Conservation (phyloP, 2,888 invertebrate genomes). For the Stenichneumon culpator region DNA sequence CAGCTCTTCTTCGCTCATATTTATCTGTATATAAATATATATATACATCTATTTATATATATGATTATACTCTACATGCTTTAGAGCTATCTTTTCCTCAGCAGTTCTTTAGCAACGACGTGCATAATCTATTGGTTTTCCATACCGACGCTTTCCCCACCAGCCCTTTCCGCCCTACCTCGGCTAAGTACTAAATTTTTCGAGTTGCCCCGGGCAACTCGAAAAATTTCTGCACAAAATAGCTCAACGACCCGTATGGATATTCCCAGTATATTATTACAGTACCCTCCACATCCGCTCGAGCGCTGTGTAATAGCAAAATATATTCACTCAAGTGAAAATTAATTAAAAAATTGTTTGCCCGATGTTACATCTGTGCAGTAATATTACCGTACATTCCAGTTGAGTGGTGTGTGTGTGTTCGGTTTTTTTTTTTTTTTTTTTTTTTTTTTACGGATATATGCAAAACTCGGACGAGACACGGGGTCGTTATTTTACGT, state of each 20-base stretch:
- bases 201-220: neutral
- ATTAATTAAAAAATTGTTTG: neutral
- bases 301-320: neutral
- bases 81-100: conserved; percentile 17
- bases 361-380: neutral
- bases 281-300: neutral
- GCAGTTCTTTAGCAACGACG: conserved; percentile 26
- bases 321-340: neutral
- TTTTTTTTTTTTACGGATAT: too few relatives aligned
- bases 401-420: neutral
- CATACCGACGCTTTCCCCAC: neutral
- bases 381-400: neutral
- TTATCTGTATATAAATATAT: neutral
- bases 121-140: conserved; percentile 54
- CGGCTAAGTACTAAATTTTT: neutral
- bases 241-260: neutral
- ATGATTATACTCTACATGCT: neutral
- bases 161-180: too few relatives aligned
- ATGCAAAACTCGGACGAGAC: too few relatives aligned
- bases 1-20: conserved; percentile 1
- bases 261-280: conserved; percentile 3
- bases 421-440: too few relatives aligned
- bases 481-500: neutral
- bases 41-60: neutral
- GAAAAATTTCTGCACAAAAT: conserved; percentile 2